Conservation (phyloP, 2,797 vertebrate genomes). For the Varecia variegata region DNA sequence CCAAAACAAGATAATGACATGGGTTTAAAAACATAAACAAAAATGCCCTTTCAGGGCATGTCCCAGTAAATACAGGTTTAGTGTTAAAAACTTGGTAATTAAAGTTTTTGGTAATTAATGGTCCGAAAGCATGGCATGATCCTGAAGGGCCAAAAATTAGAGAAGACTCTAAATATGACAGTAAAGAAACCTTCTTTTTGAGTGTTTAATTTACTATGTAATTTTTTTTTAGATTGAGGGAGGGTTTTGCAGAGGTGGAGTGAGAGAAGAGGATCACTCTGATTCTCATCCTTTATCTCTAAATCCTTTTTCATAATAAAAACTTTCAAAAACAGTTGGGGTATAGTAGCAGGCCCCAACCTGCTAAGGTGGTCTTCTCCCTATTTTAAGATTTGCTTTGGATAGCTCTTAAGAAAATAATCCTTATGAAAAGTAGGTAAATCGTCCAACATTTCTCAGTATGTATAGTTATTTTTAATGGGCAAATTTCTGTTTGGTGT, state of each 20-base stretch:
- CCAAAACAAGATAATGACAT: background rate
- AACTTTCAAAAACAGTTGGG: background rate
- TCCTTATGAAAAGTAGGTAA: background rate
- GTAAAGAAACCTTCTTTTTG: background rate
- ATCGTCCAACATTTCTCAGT: background rate
- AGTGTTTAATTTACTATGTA: background rate
- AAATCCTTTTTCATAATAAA: background rate
- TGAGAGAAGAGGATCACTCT: background rate
- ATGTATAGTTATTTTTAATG: constrained; percentile 18
- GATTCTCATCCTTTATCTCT: background rate
- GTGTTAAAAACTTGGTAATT: background rate
- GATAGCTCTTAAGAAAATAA: constrained; percentile 15
- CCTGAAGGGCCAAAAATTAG: background rate
- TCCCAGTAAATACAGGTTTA: background rate
- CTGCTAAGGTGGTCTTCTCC: background rate
- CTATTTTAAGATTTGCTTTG: constrained; percentile 3
- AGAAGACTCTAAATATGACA: background rate
- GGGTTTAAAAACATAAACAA: constrained; percentile 20
- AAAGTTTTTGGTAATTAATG: background rate
- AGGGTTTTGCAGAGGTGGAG: background rate
- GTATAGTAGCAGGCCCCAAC: background rate
- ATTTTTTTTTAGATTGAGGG: background rate
- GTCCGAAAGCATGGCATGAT: background rate
- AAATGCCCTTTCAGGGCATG: background rate
- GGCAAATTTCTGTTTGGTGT: constrained; percentile 20